Conservation (phyloP, 2,888 invertebrate species). For the Tanypteryx hageni region DNA sequence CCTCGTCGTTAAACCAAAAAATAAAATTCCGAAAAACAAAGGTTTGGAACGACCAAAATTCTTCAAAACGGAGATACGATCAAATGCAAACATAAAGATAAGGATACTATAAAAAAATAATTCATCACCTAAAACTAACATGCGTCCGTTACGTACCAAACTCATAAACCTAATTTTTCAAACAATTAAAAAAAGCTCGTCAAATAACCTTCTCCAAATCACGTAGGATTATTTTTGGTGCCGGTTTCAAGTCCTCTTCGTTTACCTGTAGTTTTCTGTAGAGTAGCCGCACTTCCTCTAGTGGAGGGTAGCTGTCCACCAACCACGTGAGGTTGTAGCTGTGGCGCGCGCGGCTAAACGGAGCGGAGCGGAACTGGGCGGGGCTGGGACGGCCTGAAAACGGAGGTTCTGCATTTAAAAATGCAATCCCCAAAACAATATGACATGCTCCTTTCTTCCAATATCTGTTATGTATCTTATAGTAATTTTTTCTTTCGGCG, state of each 20-base stretch:
- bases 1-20: too few relatives aligned
- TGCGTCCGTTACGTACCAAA: background rate
- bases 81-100: too few relatives aligned
- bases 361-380: conserved; percentile 83
- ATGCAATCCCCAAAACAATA: background rate
- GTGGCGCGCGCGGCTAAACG: conserved; percentile 79
- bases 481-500: background rate
- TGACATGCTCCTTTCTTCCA: too few relatives aligned
- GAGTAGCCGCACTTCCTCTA: conserved; percentile 83
- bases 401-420: conserved; percentile 15
- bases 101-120: too few relatives aligned
- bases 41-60: too few relatives aligned
- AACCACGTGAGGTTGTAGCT: conserved; percentile 83
- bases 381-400: conserved; percentile 80
- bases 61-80: too few relatives aligned
- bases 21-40: too few relatives aligned
- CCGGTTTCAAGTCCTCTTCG: conserved; percentile 61
- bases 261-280: conserved; percentile 79
- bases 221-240: conserved; percentile 48
- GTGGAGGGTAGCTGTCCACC: conserved; percentile 85
- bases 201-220: conserved; percentile 63
- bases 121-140: background rate
- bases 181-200: background rate
- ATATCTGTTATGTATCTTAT: background rate
- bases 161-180: background rate